Conservation (phyloP, 1,140 invertebrate species). For the Leguminivora glycinivorella region DNA sequence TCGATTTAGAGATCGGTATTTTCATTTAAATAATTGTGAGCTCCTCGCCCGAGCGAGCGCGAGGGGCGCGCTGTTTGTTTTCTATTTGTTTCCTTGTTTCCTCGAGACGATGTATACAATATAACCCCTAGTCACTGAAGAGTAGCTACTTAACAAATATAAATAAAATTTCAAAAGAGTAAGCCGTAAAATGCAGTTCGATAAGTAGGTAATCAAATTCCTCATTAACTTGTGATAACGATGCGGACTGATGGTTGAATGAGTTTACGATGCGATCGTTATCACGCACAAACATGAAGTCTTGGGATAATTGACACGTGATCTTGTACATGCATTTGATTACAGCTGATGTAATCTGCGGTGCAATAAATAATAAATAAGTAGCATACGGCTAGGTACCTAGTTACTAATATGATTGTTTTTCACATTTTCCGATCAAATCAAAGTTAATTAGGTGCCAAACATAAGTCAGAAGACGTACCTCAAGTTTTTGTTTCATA, state of each 20-base stretch:
- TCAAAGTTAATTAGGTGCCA: too few relatives aligned
- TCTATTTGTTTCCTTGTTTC: background rate
- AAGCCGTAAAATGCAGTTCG: too few relatives aligned
- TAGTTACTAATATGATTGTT: too few relatives aligned
- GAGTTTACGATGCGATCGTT: background rate
- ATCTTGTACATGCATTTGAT: background rate
- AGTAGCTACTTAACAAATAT: background rate
- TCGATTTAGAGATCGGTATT: slow-evolving; percentile 26
- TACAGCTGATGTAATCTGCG: background rate
- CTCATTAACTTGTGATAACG: too few relatives aligned
- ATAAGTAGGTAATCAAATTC: too few relatives aligned
- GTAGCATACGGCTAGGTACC: too few relatives aligned
- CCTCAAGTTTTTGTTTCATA: too few relatives aligned
- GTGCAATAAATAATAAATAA: too few relatives aligned
- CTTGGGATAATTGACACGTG: background rate
- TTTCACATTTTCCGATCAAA: too few relatives aligned
- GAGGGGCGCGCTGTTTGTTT: background rate
- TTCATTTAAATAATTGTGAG: slow-evolving; percentile 25
- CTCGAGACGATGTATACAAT: background rate
- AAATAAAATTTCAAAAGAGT: background rate
- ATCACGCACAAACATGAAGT: background rate
- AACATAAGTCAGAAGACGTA: too few relatives aligned
- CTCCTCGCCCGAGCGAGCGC: background rate
- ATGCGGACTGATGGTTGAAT: background rate
- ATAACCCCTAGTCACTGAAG: background rate